Base-by-base conservation (phyloP, 2,888 invertebrate species). In the Hirtodrosophila duncani region DNA sequence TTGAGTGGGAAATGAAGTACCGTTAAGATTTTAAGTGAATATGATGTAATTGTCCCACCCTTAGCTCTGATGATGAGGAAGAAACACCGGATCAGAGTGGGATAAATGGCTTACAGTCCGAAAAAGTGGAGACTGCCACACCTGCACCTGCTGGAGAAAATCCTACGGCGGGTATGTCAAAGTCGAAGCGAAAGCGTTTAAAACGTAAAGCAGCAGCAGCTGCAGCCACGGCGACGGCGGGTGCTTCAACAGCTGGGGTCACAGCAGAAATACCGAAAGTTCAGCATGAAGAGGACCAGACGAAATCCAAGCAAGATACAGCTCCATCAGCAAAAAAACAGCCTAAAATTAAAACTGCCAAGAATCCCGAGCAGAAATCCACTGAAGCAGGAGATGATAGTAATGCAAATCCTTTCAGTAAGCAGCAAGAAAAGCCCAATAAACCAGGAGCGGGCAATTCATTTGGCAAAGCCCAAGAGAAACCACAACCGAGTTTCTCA, bases 31-130 rank as follows among this genome's bases (percentile, higher is more conserved):
- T 36, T 6, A 17, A 4, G 8, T 14, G n/a, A n/a, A n/a, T n/a
- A n/a, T n/a, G n/a, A n/a, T n/a, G 6, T 16, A 0, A 14, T 14
- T 13, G 1, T 14, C 18, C 10, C 6, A 36, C 8, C 42, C 21
- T 3, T 18, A 84, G 85, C 4, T 86, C 86, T 7, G 84, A 88
- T 17, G 87, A 86, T n/a, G 80, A 80, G 21, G 72, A 81, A 6
- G 65, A 58, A 9, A 52, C 48, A 10, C 10, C 37, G 2, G 44
- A 58, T 7, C 63, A 42, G 34, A 14, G 7, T 13, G 37, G n/a
- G n/a, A n/a, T n/a, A n/a, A n/a, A n/a, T n/a, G n/a, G n/a, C n/a
- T n/a, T n/a, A n/a, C n/a, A n/a, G n/a, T n/a, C n/a, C n/a, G n/a
- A n/a, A n/a, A n/a, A n/a, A n/a, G n/a, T n/a, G 10, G 23, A 30